Base-by-base conservation (phyloP, 2,888 invertebrate species). In the Latheticus oryzae region DNA sequence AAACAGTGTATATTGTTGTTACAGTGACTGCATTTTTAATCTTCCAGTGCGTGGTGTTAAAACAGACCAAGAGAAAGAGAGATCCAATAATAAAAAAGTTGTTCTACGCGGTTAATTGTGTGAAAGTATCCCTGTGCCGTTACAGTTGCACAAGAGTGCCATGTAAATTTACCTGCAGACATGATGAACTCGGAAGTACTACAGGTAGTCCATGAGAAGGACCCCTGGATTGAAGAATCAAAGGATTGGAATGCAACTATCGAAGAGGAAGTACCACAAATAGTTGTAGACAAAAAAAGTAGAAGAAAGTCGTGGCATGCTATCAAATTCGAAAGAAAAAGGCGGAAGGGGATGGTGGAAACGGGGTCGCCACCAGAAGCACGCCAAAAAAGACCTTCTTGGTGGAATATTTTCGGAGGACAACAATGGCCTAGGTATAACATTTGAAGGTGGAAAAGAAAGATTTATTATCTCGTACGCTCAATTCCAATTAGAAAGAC, bases 341-440 rank as follows among this genome's bases (percentile, higher is more conserved):
- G 78, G 23, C 68, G 76, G 58, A 79, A 78, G 69, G 78, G 78
- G 48, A 74, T 76, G 3, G 73, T 74, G 4, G 73, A 74, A 5
- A 60, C 67, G 16, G 69, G 64, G n/a, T 63, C 67, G 68, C 69
- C 75, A 1, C 70, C 70, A 2, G 84, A 82, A 72, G 80, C 81
- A 24, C 80, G 87, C 16, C 87, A 90, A 76, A 91, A 91, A 76
- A 82, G 91, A 60, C 87, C 88, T 24, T 92, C 91, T 24, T 93
- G 93, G 93, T 93, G 93, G 93, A 92, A 91, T 77, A 90, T 92
- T 62, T 91, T 93, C 75, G 88, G 89, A 33, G 88, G 90, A 40
- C 91, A 93, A 69, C 87, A 87, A 72, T 84, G 85, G 82, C 82
- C 85, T 81, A 89, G 88, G 88, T 89, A 76, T 12, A n/a, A n/a